Evolutionary conservation across 2,797 vertebrate species (phyloP).

Genomic region (Adelosebastes latens): DNA sequence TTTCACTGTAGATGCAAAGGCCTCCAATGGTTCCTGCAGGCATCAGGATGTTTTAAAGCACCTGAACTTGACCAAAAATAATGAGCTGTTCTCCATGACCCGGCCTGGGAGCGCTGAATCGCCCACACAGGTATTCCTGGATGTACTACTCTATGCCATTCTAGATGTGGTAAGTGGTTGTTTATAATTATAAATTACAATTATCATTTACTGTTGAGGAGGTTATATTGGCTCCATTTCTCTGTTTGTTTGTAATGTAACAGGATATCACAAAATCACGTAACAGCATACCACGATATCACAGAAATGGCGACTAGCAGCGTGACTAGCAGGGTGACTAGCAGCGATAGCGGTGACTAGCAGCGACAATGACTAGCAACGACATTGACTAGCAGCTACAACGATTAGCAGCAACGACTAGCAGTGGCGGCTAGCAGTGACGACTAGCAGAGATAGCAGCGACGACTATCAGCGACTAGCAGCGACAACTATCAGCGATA

Average conservation of each 20-base stretch:
- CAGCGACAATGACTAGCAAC: too few species aligned
- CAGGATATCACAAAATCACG: background rate
- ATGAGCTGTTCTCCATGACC: slow-evolving; percentile 40
- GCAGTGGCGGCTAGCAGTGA: too few species aligned
- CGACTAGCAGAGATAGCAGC: too few species aligned
- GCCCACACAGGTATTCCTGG: slow-evolving; percentile 18
- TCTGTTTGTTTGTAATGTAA: background rate
- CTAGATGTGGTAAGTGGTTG: slow-evolving; percentile 48
- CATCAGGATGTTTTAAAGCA: slow-evolving; percentile 58
- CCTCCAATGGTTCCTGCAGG: slow-evolving; percentile 33
- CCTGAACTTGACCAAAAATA: slow-evolving; percentile 55
- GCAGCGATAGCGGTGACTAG: too few species aligned
- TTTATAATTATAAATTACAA: background rate
- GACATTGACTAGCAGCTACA: too few species aligned
- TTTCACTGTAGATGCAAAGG: background rate
- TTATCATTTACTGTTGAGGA: background rate
- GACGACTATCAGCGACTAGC: too few species aligned
- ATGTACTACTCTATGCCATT: slow-evolving; percentile 45
- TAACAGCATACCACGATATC: too few species aligned
- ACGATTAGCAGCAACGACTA: too few species aligned
- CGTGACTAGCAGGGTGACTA: too few species aligned
- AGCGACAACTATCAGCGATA: too few species aligned
- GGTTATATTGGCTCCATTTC: background rate
- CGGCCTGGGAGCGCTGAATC: slow-evolving; percentile 24
- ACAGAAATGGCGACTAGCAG: too few species aligned